Evolutionary conservation across 2,797 vertebrate genomes (phyloP), one percentile per base, ranked within the genome.

Genomic region (Megaceryle alcyon): DNA sequence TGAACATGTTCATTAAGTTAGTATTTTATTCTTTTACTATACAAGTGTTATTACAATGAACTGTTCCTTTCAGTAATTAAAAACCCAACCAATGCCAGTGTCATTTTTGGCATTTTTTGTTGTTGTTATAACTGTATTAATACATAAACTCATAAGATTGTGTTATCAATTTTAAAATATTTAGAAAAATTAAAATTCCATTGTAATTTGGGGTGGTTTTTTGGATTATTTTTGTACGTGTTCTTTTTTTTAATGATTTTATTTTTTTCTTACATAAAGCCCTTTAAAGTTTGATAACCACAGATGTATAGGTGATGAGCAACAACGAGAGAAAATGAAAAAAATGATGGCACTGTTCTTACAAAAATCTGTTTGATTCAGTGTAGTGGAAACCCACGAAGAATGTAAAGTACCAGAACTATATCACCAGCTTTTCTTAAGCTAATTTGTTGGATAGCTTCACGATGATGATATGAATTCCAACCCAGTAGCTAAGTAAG

Each of bases 21-120:
- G 98, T 98, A 97, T 98, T 99, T 99, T 98, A 98, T 98, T 98
- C 97, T 96, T 97, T 98, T 98, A 98, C 98, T 98, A 98, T 99
- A 99, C 99, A 99, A 98, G 96, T 98, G 95, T 97, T 98, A 97
- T 96, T 96, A 97, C 95, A 98, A 98, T 95, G 96, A 98, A 97
- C 94, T 97, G 90, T 88, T 98, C 97, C 98, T 98, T 98, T 98
- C 98, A 98, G 97, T 98, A 97, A 97, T 97, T 98, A 98, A 98
- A 96, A 98, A 98, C 97, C 97, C 97, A 97, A 97, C 97, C 97
- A 97, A 97, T 96, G 97, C 97, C 96, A 98, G 84, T 92, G 85
- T 91, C 8, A 83, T 95, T 97, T 83, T 95, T 97, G 96, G 88
- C 97, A 97, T 94, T 96, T 95, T 95, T 96, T 96, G 96, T 95